Percentiles rank a stretch among this genome's conserved stretches.
phyloP scores from a whole-genome alignment of 2,797 vertebrate genomes.

The Poeciliopsis presidionis region DNA sequence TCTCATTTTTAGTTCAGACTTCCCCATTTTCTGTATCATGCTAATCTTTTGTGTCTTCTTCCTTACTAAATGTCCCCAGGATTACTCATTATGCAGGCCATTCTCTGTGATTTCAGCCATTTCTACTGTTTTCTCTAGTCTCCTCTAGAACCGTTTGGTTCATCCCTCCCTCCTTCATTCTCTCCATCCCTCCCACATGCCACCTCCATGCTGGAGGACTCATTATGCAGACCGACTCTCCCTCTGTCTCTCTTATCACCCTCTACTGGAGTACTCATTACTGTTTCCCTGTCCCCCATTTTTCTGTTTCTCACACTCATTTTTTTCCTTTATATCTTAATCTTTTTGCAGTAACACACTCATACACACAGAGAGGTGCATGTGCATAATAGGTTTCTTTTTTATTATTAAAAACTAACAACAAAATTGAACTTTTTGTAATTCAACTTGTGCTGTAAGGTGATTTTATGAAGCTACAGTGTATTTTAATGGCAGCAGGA shows the following conservation, averaged over 20 bases:
- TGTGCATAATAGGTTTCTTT: slow-evolving; percentile 1
- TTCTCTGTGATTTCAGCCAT: slow-evolving; percentile 49
- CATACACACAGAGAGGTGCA: slow-evolving; percentile 4
- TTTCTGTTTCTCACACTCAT: slow-evolving; percentile 30
- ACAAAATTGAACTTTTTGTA: neutral
- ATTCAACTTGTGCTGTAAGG: neutral
- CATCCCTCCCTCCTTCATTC: slow-evolving; percentile 19
- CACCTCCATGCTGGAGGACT: slow-evolving; percentile 68
- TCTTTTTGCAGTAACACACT: slow-evolving; percentile 16
- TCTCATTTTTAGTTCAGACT: slow-evolving; percentile 12
- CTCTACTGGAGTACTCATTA: slow-evolving; percentile 75
- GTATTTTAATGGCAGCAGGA: neutral
- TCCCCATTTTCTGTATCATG: slow-evolving; percentile 18
- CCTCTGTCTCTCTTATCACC: slow-evolving; percentile 67
- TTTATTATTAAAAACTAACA: slow-evolving; percentile 9
- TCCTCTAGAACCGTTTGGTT: slow-evolving; percentile 43
- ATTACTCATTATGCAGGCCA: slow-evolving; percentile 51
- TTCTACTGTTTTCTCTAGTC: slow-evolving; percentile 45
- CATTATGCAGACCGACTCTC: slow-evolving; percentile 67
- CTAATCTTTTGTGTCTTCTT: slow-evolving; percentile 13
- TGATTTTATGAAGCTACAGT: neutral
- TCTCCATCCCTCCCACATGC: slow-evolving; percentile 57
- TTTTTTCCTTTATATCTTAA: slow-evolving; percentile 50
- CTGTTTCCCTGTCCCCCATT: slow-evolving; percentile 51
- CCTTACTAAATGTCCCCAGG: slow-evolving; percentile 21